These are phyloP conservation scores for Hirundo rustica DNA, from an alignment of 2,797 vertebrate genomes.

Conservation along the genomic window DNA sequence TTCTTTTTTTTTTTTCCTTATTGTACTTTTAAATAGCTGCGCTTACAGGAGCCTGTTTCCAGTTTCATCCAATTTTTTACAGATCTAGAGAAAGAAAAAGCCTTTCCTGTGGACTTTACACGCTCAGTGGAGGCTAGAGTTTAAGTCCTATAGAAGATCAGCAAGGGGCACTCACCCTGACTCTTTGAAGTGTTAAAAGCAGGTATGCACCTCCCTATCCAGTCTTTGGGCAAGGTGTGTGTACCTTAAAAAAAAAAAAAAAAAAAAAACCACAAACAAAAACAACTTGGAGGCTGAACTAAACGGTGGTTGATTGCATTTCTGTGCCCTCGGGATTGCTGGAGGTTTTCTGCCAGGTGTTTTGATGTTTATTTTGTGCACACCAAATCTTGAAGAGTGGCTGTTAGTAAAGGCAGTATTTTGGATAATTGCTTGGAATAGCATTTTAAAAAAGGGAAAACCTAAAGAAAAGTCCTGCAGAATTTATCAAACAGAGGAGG, in stretches of 20 bases:
- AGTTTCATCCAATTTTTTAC: background rate
- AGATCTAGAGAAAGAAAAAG: background rate
- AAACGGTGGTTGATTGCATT: background rate
- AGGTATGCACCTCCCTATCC: background rate
- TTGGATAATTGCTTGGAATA: background rate
- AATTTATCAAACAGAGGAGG: background rate
- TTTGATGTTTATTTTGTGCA: background rate
- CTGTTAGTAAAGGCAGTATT: background rate
- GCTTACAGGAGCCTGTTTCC: background rate
- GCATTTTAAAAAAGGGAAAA: background rate
- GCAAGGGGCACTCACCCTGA: background rate
- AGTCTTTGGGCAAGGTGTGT: background rate
- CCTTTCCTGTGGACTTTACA: background rate
- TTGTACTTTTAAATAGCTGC: background rate
- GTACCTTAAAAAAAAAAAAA: background rate
- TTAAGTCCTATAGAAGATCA: background rate
- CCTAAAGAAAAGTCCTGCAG: background rate
- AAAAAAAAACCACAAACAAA: background rate
- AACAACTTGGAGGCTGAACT: background rate
- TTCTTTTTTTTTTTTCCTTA: background rate
- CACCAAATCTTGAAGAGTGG: background rate
- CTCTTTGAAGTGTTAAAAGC: background rate
- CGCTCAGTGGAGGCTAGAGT: background rate
- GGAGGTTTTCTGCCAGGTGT: background rate
- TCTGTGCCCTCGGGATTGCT: background rate